A percentile compares a stretch with the other conserved stretches of the same genome.
Evolutionary conservation across 2,797 vertebrate species (phyloP).

Genomic region (Catamblyrhynchus diadema): DNA sequence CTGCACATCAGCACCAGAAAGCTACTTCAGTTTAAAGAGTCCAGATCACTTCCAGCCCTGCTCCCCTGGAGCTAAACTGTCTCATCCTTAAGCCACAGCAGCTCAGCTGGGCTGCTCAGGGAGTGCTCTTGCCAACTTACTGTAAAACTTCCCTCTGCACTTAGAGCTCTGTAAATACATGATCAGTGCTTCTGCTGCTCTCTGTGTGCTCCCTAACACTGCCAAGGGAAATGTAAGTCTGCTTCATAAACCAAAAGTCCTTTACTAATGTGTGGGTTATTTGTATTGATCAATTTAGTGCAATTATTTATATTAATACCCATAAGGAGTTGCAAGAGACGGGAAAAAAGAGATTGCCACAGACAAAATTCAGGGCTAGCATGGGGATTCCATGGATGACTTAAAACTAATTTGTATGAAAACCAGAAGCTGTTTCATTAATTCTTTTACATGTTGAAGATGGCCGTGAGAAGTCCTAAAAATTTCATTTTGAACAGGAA

Average conservation of each 20-base stretch:
- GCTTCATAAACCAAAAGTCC: background rate
- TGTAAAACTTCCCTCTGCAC: background rate
- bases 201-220: background rate
- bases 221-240: background rate
- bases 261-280: background rate
- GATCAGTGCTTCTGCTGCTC: background rate
- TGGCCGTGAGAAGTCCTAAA: background rate
- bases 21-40: background rate
- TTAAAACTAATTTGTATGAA: background rate
- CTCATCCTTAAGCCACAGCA: background rate
- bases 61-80: background rate
- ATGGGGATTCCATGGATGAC: background rate
- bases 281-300: background rate
- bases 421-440: background rate
- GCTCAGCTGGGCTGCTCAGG: background rate
- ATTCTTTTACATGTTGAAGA: background rate
- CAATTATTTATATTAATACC: background rate
- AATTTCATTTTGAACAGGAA: background rate
- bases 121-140: background rate
- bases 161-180: background rate
- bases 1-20: background rate
- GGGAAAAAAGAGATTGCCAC: background rate
- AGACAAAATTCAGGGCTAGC: background rate
- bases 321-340: background rate
- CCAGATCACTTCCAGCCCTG: background rate